A percentile compares a stretch with the other conserved stretches of the same genome.
Conservation (phyloP, 2,797 vertebrate species). For the Coendou prehensilis region DNA sequence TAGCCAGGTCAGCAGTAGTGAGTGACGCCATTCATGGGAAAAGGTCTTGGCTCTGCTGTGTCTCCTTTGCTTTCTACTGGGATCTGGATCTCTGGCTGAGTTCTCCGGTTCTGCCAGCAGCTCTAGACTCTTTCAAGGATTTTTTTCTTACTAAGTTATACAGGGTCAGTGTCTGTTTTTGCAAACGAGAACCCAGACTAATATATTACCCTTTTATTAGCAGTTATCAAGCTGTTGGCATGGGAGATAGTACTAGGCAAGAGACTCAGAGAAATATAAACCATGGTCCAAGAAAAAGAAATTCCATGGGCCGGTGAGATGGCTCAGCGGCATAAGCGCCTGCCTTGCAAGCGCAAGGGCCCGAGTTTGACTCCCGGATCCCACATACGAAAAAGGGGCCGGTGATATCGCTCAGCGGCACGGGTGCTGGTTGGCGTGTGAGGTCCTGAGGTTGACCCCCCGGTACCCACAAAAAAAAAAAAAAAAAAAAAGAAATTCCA, state of each 20-base stretch:
- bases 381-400: no score
- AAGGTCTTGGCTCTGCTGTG: background rate
- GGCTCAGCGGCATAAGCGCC: no score
- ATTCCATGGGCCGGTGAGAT: no score
- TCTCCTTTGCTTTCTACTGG: background rate
- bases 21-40: background rate
- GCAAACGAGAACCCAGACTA: background rate
- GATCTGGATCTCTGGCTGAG: background rate
- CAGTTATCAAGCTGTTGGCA: background rate
- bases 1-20: background rate
- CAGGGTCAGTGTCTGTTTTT: background rate
- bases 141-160: background rate
- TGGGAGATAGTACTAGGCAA: background rate
- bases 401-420: no score
- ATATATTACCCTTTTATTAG: background rate
- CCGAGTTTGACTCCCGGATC: no score
- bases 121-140: background rate
- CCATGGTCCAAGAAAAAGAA: background rate
- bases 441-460: no score
- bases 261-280: background rate
- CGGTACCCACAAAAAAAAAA: conserved; percentile 35
- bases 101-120: background rate
- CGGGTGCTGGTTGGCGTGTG: no score
- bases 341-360: no score
- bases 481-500: background rate